Percentiles rank a stretch among this genome's conserved stretches.
These are phyloP conservation scores for Acheta domesticus DNA, from an alignment of 2,888 invertebrate species.

Conservation along the genomic window DNA sequence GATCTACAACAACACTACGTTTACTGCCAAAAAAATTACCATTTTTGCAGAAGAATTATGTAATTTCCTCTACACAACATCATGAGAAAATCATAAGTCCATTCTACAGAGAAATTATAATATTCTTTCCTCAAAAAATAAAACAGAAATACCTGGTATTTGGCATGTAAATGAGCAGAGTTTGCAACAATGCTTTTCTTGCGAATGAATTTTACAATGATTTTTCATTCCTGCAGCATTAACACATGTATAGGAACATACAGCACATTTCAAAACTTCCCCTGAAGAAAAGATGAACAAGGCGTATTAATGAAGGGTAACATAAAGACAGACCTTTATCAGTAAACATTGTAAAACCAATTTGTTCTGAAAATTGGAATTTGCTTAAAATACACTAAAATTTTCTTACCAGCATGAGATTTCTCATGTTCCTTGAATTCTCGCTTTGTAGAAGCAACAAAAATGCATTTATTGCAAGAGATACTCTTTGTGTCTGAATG, in stretches of 20 bases:
- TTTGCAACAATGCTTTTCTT: slow-evolving; percentile 33
- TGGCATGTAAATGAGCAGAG: slow-evolving; percentile 33
- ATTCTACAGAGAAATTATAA: background rate
- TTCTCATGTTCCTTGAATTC: slow-evolving; percentile 43
- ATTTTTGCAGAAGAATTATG: background rate
- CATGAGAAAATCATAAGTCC: background rate
- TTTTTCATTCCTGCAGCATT: slow-evolving; percentile 29
- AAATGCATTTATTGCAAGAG: slow-evolving; percentile 44
- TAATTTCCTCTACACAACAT: background rate
- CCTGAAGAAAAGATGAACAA: slow-evolving; percentile 29
- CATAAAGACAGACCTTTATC: too few species aligned
- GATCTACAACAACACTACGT: too few species aligned
- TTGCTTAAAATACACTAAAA: background rate
- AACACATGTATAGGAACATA: slow-evolving; percentile 33
- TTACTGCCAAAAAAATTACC: too few species aligned
- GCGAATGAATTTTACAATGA: slow-evolving; percentile 30
- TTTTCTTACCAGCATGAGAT: slow-evolving; percentile 39
- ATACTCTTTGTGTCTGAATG: slow-evolving; percentile 43
- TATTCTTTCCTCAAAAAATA: too few species aligned
- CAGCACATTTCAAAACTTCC: slow-evolving; percentile 34
- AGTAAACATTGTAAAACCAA: background rate
- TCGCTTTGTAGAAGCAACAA: slow-evolving; percentile 43
- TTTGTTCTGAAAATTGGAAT: background rate
- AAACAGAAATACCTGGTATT: slow-evolving; percentile 28
- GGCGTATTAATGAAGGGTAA: background rate